Percentiles rank a stretch among this genome's conserved stretches.
Conservation (phyloP, 2,797 vertebrate species). For the Siniperca obscura region DNA sequence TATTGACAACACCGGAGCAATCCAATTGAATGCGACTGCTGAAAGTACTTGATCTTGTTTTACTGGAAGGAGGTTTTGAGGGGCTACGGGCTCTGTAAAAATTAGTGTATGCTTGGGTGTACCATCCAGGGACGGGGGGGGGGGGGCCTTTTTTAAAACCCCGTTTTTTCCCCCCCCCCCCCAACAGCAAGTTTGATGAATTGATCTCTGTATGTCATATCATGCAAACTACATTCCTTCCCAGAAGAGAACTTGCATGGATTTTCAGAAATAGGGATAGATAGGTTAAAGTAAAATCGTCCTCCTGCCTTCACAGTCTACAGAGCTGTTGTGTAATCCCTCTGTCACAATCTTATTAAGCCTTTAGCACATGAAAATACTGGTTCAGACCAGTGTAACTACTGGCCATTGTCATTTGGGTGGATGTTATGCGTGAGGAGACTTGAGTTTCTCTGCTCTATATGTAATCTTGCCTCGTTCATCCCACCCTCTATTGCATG, state of each 20-base stretch:
- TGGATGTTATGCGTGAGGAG: constrained; percentile 32
- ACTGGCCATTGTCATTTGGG: constrained; percentile 34
- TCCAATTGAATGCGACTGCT: neutral
- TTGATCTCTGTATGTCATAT: neutral
- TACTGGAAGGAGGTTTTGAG: constrained; percentile 23
- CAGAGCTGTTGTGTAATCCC: constrained; percentile 24
- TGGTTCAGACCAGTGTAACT: constrained; percentile 36
- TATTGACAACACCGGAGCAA: constrained; percentile 36
- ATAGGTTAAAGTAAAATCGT: neutral
- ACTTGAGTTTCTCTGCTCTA: constrained; percentile 25
- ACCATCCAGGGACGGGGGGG: too few species aligned
- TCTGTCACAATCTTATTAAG: constrained; percentile 31
- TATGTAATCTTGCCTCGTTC: constrained; percentile 40
- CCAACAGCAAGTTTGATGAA: too few species aligned
- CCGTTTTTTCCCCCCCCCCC: too few species aligned
- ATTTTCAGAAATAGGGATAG: constrained; percentile 17
- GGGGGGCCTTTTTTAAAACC: too few species aligned
- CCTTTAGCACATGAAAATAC: constrained; percentile 47
- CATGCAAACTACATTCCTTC: constrained; percentile 25
- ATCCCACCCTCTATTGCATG: constrained; percentile 54
- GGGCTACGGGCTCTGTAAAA: neutral
- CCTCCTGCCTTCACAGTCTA: neutral
- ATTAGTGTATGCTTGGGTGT: neutral
- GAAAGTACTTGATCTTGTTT: constrained; percentile 1
- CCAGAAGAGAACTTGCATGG: constrained; percentile 9